A percentile compares a stretch with the other conserved stretches of the same genome.
Conservation (phyloP, 2,113 vertebrate species). For the Capricornis sumatraensis region DNA sequence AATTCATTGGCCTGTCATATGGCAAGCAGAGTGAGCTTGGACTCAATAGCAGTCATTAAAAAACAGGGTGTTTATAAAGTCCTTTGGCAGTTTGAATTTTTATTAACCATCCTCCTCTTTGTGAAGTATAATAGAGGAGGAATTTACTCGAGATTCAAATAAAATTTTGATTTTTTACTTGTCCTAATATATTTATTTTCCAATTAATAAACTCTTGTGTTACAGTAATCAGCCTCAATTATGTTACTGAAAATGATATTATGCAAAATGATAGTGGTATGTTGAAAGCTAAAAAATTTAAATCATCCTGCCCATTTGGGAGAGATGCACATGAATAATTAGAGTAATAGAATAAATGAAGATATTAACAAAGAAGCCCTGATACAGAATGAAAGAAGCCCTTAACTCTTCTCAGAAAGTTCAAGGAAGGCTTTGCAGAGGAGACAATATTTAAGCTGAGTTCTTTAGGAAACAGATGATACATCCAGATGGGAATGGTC, state of each 20-base stretch:
- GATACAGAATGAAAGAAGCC: not conserved
- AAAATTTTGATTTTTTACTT: not conserved
- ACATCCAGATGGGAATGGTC: not conserved
- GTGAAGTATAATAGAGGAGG: not conserved
- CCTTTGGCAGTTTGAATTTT: slow-evolving; percentile 6
- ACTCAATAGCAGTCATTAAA: not conserved
- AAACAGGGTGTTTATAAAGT: not conserved
- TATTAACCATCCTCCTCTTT: not conserved
- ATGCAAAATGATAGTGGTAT: not conserved
- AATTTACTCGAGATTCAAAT: slow-evolving; percentile 33
- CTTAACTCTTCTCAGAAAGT: not conserved
- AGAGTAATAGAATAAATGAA: not conserved
- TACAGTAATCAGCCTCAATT: not conserved
- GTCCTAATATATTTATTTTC: slow-evolving; percentile 1
- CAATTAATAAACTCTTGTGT: not conserved
- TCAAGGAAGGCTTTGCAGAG: not conserved
- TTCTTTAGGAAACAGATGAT: not conserved
- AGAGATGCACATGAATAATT: not conserved
- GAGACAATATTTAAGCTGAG: not conserved
- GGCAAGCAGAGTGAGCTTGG: not conserved
- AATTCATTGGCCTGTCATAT: not conserved
- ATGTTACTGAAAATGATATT: not conserved
- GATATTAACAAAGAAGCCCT: not conserved
- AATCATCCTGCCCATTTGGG: not conserved
- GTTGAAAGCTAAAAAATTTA: not conserved